Conservation (phyloP, 1,140 invertebrate genomes). For the Micrasema minimum region DNA sequence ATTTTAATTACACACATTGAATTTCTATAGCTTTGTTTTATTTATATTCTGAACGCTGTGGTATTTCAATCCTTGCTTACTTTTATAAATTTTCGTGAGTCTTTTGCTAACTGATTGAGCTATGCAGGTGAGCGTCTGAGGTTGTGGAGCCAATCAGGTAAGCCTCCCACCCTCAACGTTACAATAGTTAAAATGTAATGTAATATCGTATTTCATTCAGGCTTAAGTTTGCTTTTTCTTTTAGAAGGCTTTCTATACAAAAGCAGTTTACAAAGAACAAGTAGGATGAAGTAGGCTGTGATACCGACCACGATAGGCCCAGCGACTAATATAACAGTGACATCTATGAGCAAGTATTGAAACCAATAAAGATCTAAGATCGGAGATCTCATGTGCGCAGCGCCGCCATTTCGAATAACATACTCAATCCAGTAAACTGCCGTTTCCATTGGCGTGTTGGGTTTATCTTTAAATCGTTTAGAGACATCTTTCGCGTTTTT, state of each 20-base stretch:
- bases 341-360: conserved; percentile 71
- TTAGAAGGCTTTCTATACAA: conserved; percentile 43
- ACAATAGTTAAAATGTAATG: too few species aligned
- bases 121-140: too few species aligned
- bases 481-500: conserved; percentile 62
- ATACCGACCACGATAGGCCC: conserved; percentile 26
- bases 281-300: conserved; percentile 32
- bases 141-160: too few species aligned
- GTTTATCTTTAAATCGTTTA: conserved; percentile 67
- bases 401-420: conserved; percentile 69
- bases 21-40: too few species aligned
- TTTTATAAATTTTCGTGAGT: too few species aligned
- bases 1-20: too few species aligned
- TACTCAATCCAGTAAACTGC: conserved; percentile 75
- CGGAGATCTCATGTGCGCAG: conserved; percentile 69
- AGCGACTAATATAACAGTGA: conserved; percentile 55
- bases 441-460: conserved; percentile 65
- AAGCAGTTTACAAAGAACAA: conserved; percentile 41
- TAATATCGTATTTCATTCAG: conserved; percentile 1
- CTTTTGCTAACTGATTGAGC: too few species aligned
- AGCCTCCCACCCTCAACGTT: too few species aligned
- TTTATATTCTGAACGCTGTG: too few species aligned
- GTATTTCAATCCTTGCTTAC: too few species aligned
- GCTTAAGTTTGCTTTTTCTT: conserved; percentile 15
- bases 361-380: conserved; percentile 69